Base-by-base conservation (phyloP, 1,140 invertebrate genomes). In the Eriosoma lanigerum region DNA sequence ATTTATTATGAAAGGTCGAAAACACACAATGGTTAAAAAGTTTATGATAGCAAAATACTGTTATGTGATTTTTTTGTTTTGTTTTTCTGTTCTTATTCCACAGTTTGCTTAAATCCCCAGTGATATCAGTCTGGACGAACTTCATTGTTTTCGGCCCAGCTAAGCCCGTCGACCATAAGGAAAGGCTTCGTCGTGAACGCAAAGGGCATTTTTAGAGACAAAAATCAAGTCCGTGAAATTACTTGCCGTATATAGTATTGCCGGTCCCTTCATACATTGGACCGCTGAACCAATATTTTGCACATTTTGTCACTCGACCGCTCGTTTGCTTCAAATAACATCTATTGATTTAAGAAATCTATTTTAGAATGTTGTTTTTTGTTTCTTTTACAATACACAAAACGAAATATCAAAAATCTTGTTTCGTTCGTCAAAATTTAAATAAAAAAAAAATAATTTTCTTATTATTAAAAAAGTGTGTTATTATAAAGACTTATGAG, bases 141-240 rank as follows among this genome's bases (percentile, higher is more conserved):
- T 58, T 58, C 54, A 58, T 76, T 76, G 52, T 76, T 76, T 76
- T 76, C 19, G 12, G 21, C 24, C 17, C n/a, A 32, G 4, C 29
- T 58, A 76, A 58, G 44, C 32, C 32, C n/a, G 15, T 15, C 9
- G 8, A 44, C 72, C 52, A 56, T 76, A 76, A 24, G 32, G 56
- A 76, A 56, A 58, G 32, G 54, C 32, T 38, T 38, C 38, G n/a
- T 21, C 32, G 21, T 76, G 21, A 76, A 58, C 32, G n/a, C 9
- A 76, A 58, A 58, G 32, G 72, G 32, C 52, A 76, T 76, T 76
- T 76, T 76, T 76, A 54, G 29, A 44, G 8, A 19, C 52, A 4
- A 76, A 76, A 76, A 52, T 76, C 72, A 76, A 58, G 50, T 58
- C 72, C 72, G 72, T 76, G 72, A 76, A 76, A 76, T 76, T 76